Evolutionary conservation across 1,140 invertebrate genomes (phyloP).

Genomic region (Drosophila miranda): DNA sequence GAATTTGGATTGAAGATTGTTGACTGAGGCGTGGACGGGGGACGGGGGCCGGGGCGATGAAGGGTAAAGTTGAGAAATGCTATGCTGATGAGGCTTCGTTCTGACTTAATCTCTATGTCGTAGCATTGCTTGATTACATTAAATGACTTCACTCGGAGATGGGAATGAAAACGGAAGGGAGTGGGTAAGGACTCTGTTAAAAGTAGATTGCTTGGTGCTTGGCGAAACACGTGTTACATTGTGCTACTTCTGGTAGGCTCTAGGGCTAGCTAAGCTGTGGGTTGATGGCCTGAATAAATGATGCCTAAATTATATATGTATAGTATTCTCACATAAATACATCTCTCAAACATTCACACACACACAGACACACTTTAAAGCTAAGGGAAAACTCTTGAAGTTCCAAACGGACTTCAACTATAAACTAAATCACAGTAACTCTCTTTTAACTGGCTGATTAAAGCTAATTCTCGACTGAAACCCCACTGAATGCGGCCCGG

Average conservation of each 20-base stretch:
- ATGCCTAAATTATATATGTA: constrained; percentile 28
- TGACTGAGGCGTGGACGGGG: constrained; percentile 1
- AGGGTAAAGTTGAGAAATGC: not conserved
- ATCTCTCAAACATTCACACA: not conserved
- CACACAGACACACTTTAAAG: constrained; percentile 7
- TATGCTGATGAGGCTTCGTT: constrained; percentile 31
- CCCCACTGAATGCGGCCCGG: constrained; percentile 25
- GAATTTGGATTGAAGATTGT: constrained; percentile 23
- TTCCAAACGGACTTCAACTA: constrained; percentile 32
- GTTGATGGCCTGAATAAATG: constrained; percentile 43
- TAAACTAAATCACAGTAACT: constrained; percentile 60
- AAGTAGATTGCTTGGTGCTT: constrained; percentile 49
- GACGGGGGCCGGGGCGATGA: not conserved
- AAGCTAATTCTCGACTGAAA: constrained; percentile 29
- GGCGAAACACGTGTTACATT: constrained; percentile 23
- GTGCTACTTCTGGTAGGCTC: constrained; percentile 18
- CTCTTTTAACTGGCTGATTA: constrained; percentile 32
- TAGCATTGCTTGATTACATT: constrained; percentile 36
- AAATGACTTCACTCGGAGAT: constrained; percentile 29
- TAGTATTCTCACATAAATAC: constrained; percentile 1
- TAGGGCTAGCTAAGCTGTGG: constrained; percentile 33
- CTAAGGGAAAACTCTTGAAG: constrained; percentile 40
- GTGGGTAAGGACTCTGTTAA: constrained; percentile 19
- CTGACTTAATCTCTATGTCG: constrained; percentile 44
- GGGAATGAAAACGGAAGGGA: not conserved